Base-by-base conservation (phyloP, 2,888 invertebrate genomes). In the Parelbella ahira region DNA sequence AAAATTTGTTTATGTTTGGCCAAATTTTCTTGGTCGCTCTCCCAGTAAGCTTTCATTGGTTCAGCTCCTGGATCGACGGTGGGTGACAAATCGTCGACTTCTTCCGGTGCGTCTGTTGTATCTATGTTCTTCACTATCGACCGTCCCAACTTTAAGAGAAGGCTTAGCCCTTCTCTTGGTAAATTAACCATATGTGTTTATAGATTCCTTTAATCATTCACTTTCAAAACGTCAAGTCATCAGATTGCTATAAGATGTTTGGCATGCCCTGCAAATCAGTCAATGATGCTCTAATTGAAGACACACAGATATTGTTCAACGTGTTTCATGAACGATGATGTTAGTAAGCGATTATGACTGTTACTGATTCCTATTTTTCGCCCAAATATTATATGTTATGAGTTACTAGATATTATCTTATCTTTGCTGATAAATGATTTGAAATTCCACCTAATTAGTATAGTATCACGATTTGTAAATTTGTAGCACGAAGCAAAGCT, bases 261-360 rank as follows among this genome's bases (percentile, higher is more conserved):
- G 69, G 63, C 77, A 83, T 83, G 75, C 79, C 88, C 88, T 88
- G 88, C 63, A 87, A 87, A 86, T 83, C 75, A 84, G 76, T 82
- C 78, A 88, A 88, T 73, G 82, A 78, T 76, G 76, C 83, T 83
- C 73, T 78, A 70, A 54, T 81, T 87, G 84, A 83, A 86, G 87
- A 87, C 84, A 84, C 87, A 87, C 87, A 87, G 87, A 87, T 75
- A 82, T 66, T 69, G 19, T 58, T 27, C 56, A 68, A 74, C 72
- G 72, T 70, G 34, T 33, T 73, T 62, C 67, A 59, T 67, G 61
- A 64, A 65, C 61, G 55, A 60, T 58, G 50, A 57, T 66, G 70
- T 77, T 64, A 69, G 68, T 68, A 60, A 50, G 50, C 53, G 58
- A 53, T 51, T 49, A 66, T 68, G 64, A 54, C 45, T 63, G 60